A percentile compares a stretch with the other conserved stretches of the same genome.
Evolutionary conservation across 1,140 invertebrate genomes (phyloP).

Genomic region (Dendroctonus valens): DNA sequence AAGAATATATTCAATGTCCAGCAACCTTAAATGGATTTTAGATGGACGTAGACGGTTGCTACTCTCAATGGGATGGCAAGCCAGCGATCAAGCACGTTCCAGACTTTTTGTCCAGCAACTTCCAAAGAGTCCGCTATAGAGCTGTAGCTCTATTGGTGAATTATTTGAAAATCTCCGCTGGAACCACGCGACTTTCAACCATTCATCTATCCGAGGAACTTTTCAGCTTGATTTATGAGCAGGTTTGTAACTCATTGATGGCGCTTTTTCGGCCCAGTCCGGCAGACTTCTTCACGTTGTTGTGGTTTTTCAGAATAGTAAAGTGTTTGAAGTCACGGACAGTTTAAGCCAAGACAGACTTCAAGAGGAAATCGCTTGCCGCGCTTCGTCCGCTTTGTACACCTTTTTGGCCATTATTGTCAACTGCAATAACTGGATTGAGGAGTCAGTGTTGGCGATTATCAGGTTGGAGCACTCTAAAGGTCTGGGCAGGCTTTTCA

Average conservation of each 20-base stretch:
- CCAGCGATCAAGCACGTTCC: constrained; percentile 44
- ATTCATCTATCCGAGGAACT: constrained; percentile 44
- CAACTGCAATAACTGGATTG: constrained; percentile 48
- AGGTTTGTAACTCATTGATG: neutral
- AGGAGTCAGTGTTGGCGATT: constrained; percentile 48
- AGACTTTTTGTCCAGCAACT: constrained; percentile 46
- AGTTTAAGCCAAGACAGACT: constrained; percentile 34
- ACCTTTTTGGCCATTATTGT: constrained; percentile 49
- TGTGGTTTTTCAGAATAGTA: constrained; percentile 31
- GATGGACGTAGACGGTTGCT: constrained; percentile 21
- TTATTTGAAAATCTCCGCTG: constrained; percentile 43
- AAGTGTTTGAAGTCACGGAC: constrained; percentile 38
- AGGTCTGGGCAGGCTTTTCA: constrained; percentile 38
- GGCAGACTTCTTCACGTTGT: too few species aligned
- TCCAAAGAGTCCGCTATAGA: constrained; percentile 49
- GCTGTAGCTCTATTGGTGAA: constrained; percentile 46
- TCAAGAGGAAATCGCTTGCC: constrained; percentile 49
- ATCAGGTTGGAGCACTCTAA: constrained; percentile 48
- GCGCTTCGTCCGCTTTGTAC: constrained; percentile 49
- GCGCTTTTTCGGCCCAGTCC: too few species aligned
- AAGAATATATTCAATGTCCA: too few species aligned
- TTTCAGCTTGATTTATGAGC: constrained; percentile 37
- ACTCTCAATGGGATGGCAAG: constrained; percentile 31
- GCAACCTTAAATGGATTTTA: neutral
- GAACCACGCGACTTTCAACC: constrained; percentile 32